A percentile compares a stretch with the other conserved stretches of the same genome.
Conservation (phyloP, 1,140 invertebrate genomes). For the Aphidius ervi region DNA sequence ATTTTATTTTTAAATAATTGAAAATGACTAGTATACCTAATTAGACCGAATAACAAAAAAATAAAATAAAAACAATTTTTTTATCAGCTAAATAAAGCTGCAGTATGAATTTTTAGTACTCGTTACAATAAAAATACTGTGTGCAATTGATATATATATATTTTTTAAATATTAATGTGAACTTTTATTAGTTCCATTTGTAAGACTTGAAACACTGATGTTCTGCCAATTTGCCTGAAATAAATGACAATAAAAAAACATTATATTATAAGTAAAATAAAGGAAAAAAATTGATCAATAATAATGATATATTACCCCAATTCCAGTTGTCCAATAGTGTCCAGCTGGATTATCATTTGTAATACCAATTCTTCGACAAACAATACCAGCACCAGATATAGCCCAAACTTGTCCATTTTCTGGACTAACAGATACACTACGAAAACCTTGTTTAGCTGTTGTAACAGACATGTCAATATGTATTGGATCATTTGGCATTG, state of each 20-base stretch:
- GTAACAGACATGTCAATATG: constrained; percentile 50
- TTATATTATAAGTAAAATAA: constrained; percentile 4
- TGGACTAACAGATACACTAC: constrained; percentile 61
- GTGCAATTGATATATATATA: constrained; percentile 12
- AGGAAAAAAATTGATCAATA: constrained; percentile 7
- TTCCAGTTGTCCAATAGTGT: constrained; percentile 70
- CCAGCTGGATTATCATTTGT: constrained; percentile 66
- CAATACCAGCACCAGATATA: constrained; percentile 64
- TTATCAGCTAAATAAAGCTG: too few species aligned
- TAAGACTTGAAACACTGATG: constrained; percentile 41
- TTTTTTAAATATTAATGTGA: constrained; percentile 14
- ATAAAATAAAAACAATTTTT: too few species aligned
- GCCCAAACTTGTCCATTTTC: constrained; percentile 67
- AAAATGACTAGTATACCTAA: too few species aligned
- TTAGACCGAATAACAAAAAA: too few species aligned
- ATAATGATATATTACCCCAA: constrained; percentile 57
- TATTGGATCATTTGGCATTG: constrained; percentile 58
- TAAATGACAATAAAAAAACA: constrained; percentile 22
- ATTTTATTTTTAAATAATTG: too few species aligned
- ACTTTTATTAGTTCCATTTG: constrained; percentile 27
- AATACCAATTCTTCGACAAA: constrained; percentile 69
- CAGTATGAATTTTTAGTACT: background rate
- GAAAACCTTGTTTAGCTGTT: constrained; percentile 57
- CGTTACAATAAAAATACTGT: constrained; percentile 10
- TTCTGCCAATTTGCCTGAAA: constrained; percentile 50